Conservation (phyloP, 2,888 invertebrate species). For the Drosophila phalerata region DNA sequence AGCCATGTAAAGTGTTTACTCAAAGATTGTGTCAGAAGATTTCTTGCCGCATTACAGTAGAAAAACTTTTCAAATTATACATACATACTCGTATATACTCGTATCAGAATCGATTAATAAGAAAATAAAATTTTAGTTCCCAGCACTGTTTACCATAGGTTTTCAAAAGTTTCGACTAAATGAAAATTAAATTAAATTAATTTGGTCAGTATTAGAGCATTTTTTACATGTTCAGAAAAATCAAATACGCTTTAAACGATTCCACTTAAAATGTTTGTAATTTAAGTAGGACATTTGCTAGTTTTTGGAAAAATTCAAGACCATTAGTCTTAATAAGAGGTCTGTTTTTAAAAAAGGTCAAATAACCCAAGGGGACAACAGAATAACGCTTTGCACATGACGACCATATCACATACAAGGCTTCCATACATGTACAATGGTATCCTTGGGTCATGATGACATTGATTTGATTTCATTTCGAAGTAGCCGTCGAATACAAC, state of each 20-base stretch:
- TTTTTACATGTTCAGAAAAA: too few species aligned
- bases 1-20: constrained; percentile 37
- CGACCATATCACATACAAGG: constrained; percentile 27
- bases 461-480: constrained; percentile 68
- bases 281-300: not conserved
- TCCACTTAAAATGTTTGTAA: not conserved
- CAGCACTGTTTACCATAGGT: too few species aligned
- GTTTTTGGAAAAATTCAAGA: not conserved
- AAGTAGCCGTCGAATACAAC: constrained; percentile 58
- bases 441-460: constrained; percentile 52
- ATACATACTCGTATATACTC: too few species aligned
- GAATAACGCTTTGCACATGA: constrained; percentile 20
- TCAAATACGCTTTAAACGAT: not conserved
- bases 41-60: constrained; percentile 6
- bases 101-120: too few species aligned
- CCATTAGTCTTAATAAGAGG: constrained; percentile 26
- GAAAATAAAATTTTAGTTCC: too few species aligned
- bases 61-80: not conserved
- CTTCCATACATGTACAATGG: constrained; percentile 10
- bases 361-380: constrained; percentile 11
- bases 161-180: too few species aligned
- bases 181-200: too few species aligned
- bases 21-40: constrained; percentile 5
- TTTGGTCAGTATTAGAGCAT: too few species aligned
- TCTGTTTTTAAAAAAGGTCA: constrained; percentile 2